Evolutionary conservation across 2,113 vertebrate genomes (phyloP).

Genomic region (Thomomys bottae): DNA sequence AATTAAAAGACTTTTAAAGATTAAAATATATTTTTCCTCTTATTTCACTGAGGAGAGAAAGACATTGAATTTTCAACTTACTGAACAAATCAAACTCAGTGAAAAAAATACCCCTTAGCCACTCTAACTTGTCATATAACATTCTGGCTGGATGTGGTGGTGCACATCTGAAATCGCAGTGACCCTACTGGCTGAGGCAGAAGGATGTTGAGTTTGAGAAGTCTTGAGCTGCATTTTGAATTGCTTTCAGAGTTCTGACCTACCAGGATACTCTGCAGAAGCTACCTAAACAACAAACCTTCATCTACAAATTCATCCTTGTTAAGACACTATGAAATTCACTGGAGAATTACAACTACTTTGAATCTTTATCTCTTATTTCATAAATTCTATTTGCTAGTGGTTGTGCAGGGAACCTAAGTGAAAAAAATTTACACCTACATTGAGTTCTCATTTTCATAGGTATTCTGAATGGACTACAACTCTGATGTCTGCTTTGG

Average conservation of each 20-base stretch:
- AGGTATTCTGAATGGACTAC: not conserved
- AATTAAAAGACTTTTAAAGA: no score
- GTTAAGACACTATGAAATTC: not conserved
- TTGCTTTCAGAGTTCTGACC: not conserved
- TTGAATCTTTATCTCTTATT: not conserved
- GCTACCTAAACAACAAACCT: not conserved
- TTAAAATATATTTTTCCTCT: not conserved
- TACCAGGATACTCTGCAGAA: not conserved
- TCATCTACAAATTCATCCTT: not conserved
- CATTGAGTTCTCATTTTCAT: constrained; percentile 22
- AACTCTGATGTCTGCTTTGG: not conserved
- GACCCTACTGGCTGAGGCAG: not conserved
- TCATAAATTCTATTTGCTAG: not conserved
- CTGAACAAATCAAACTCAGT: not conserved
- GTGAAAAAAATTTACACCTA: not conserved
- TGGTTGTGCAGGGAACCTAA: constrained; percentile 13
- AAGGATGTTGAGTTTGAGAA: not conserved
- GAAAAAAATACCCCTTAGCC: not conserved
- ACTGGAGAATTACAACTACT: not conserved
- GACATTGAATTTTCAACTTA: constrained; percentile 10
- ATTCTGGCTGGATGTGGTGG: not conserved
- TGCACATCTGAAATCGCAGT: not conserved
- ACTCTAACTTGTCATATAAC: not conserved
- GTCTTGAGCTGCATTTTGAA: not conserved
- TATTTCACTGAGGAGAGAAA: not conserved